Base-by-base conservation (phyloP, 2,888 invertebrate species). In the Erebia ligea region DNA sequence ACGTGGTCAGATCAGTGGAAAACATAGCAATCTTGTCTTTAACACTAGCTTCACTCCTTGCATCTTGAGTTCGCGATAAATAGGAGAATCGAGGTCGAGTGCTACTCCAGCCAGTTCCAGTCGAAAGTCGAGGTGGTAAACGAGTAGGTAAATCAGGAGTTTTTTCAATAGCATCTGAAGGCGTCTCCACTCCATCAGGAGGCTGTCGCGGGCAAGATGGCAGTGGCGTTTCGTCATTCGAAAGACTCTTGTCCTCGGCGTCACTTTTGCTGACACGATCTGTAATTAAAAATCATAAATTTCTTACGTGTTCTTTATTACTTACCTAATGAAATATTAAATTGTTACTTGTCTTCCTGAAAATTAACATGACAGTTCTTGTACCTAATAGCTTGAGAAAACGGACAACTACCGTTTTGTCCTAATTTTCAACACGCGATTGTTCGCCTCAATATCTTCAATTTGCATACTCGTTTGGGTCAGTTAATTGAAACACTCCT, bases 21-120 rank as follows among this genome's bases (percentile, higher is more conserved):
- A 97, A 97, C 96, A 97, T 97, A 71, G 97, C 97, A 80, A 97
- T 97, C 91, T 97, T 97, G 84, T 97, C 97, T 81, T 96, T 95
- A 69, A 97, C 97, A 81, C 97, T 97, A 76, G 95, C 95, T 87
- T 96, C 96, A 75, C 97, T 97, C 82, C 96, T 95, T 78, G 97
- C 96, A 88, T 97, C 96, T 86, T 96, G 96, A 71, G 95, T 93
- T 94, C 96, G 90, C 3, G 92, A 92, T n/a, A 85, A 84, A 74
- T 94, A 88, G 1, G 91, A 89, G 74, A 86, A 88, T 40, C 92
- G 86, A 67, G 89, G 82, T 34, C 93, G 86, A 63, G 82, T 78
- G 64, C 78, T 80, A n/a, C 82, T 82, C 89, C 86, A 89, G 25
- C 83, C 85, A 3, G 83, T 69, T 25, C 83, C 85, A 3, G 83